A percentile compares a stretch with the other conserved stretches of the same genome.
Conservation (phyloP, 2,888 invertebrate genomes). For the Drosophila paramelanica region DNA sequence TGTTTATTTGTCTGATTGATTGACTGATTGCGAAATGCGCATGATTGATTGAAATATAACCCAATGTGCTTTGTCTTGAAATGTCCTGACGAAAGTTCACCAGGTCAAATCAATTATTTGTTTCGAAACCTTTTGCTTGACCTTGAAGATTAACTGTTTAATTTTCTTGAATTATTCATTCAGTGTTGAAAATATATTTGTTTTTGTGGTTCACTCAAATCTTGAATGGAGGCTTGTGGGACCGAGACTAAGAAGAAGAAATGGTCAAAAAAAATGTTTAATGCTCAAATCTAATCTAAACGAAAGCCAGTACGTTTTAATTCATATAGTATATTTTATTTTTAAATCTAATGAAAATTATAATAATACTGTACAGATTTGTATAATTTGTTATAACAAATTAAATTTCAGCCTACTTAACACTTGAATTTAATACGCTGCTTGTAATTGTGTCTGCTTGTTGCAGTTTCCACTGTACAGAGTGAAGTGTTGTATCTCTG, state of each 20-base stretch:
- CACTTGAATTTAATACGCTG: constrained; percentile 8
- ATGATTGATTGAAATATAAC: constrained; percentile 21
- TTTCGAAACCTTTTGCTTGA: neutral
- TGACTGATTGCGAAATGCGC: constrained; percentile 29
- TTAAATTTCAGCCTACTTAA: neutral
- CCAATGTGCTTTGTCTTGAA: neutral
- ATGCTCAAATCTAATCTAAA: too few relatives aligned
- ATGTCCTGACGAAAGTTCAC: constrained; percentile 1
- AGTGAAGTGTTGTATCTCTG: neutral
- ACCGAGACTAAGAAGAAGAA: too few relatives aligned
- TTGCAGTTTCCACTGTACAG: neutral
- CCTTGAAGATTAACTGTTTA: neutral
- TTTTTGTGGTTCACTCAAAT: too few relatives aligned
- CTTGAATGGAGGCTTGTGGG: too few relatives aligned
- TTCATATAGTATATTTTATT: too few relatives aligned
- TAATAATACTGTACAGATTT: neutral
- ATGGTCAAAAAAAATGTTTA: too few relatives aligned
- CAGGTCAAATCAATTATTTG: constrained; percentile 12
- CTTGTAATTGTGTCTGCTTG: neutral
- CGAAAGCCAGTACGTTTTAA: too few relatives aligned
- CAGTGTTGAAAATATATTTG: too few relatives aligned
- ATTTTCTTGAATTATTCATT: neutral
- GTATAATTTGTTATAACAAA: too few relatives aligned
- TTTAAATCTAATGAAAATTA: neutral
- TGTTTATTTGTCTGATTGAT: constrained; percentile 25